Base-by-base conservation (phyloP, 2,797 vertebrate species). In the Phrynocephalus vlangalii region DNA sequence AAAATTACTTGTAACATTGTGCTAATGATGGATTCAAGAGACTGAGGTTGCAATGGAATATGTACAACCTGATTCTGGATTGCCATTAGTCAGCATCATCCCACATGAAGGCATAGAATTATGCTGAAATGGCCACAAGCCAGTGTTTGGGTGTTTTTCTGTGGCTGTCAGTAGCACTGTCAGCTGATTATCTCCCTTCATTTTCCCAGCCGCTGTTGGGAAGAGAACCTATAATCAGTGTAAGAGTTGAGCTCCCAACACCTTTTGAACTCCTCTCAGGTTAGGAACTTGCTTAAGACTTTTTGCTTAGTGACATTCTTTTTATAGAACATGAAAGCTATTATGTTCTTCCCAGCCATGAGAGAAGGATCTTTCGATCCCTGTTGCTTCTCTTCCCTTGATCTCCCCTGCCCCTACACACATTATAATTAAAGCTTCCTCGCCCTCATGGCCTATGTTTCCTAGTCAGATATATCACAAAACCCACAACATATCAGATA, bases 81-180 rank as follows among this genome's bases (percentile, higher is more conserved):
- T 3, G 75, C 67, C 70, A 68, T 88, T 79, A 68, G 75, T 92
- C 82, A 71, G 83, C 63, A 82, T 86, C 89, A 89, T 71, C 6
- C 78, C n/a, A 10, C 72, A 72, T 70, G 56, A 24, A 5, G 66
- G 63, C 92, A 50, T 0, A 84, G 87, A 82, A 76, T 73, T 1
- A 1, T 24, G 1, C n/a, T 0, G 3, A 82, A 70, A 73, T 83
- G 44, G 68, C 80, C 60, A 52, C 1, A 81, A 72, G 71, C 78
- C 83, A 82, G 22, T 6, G 18, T 71, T 82, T 71, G 71, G 78
- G 63, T 72, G 63, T 72, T 63, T 16, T 28, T 80, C 71, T 70
- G 30, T 81, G 28, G 71, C 28, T 56, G 30, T 44, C 48, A 38
- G 48, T 48, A 26, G 24, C 68, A 83, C 60, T 86, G 75, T 90